Percentiles rank a stretch among this genome's conserved stretches.
Conservation (phyloP, 2,888 invertebrate species). For the Phytoseiulus persimilis region DNA sequence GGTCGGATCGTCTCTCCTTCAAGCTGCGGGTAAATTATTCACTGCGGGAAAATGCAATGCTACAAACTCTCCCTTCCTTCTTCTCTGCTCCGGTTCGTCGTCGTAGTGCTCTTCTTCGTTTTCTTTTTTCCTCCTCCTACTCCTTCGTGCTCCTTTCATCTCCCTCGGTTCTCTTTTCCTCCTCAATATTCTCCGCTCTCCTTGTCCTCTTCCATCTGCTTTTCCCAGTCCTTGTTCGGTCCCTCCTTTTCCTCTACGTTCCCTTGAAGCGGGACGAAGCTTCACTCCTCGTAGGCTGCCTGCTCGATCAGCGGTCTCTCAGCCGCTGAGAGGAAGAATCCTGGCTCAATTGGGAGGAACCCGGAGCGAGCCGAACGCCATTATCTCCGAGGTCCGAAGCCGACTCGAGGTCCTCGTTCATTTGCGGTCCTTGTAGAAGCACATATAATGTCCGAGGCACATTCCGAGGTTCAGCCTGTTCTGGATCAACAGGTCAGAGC, state of each 20-base stretch:
- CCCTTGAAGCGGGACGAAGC: neutral
- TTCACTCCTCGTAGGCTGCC: neutral
- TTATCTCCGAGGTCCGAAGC: too few relatives aligned
- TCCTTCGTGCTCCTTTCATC: neutral
- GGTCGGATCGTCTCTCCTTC: conserved; percentile 11
- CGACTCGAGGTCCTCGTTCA: too few relatives aligned
- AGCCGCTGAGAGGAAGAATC: neutral
- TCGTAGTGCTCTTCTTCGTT: neutral
- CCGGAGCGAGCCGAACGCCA: too few relatives aligned
- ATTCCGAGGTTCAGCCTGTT: too few relatives aligned
- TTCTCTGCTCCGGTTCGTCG: neutral
- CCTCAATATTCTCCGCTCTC: neutral
- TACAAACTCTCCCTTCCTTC: conserved; percentile 29
- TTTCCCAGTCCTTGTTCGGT: neutral
- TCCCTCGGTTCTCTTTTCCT: neutral
- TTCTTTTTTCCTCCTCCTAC: neutral
- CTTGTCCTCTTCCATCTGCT: neutral
- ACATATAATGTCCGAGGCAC: too few relatives aligned
- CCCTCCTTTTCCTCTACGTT: neutral
- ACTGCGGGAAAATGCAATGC: conserved; percentile 37
- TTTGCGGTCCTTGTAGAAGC: too few relatives aligned
- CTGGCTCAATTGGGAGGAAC: too few relatives aligned
- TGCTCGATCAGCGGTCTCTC: neutral
- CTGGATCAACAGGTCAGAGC: too few relatives aligned
- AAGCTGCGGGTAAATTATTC: conserved; percentile 38